Evolutionary conservation across 2,113 vertebrate species (phyloP), one percentile per base, ranked within the genome.

Genomic region (Xerus inauris): DNA sequence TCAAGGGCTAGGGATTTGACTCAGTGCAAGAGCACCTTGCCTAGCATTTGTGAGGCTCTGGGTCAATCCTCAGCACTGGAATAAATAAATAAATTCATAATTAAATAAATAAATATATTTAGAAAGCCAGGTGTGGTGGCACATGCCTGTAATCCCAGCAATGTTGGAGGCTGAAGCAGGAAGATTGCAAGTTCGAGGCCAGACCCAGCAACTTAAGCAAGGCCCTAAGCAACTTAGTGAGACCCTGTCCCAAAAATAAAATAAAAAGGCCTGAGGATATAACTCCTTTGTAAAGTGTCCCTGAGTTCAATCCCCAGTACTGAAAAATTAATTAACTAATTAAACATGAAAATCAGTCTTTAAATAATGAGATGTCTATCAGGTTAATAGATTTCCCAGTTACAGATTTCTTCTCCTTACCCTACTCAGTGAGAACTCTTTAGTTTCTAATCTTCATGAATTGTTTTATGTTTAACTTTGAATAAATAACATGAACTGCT

Each of bases 401-500:
- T 89, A 79, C 24, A 77, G 79, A 65, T 77, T 89, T 62, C 30
- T 77, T 88, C 72, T 79, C 35, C 76, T 88, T 94, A 8, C 45
- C 65, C 20, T 88, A 45, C 16, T 64, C 71, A 87, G 3, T 88
- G 62, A 94, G n/a, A 90, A 49, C 38, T 69, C 57, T 42, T 94
- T 96, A 89, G 59, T 94, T 94, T 88, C 83, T 80, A 77, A 91
- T 71, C 89, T 92, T 97, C 94, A 79, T 96, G 35, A 95, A 97
- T 89, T 95, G 45, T 94, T 28, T 92, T 87, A 26, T 97, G 72
- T 84, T 95, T 90, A 93, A 69, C 75, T 26, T 98, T 96, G 87
- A 98, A 97, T 98, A 97, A 99, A 98, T 99, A 99, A 99, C 97
- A 91, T 98, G 92, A 99, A 99, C 98, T 99, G 98, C 99, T 99